phyloP scores from a whole-genome alignment of 1,140 invertebrate species.

The Aricia agestis region DNA sequence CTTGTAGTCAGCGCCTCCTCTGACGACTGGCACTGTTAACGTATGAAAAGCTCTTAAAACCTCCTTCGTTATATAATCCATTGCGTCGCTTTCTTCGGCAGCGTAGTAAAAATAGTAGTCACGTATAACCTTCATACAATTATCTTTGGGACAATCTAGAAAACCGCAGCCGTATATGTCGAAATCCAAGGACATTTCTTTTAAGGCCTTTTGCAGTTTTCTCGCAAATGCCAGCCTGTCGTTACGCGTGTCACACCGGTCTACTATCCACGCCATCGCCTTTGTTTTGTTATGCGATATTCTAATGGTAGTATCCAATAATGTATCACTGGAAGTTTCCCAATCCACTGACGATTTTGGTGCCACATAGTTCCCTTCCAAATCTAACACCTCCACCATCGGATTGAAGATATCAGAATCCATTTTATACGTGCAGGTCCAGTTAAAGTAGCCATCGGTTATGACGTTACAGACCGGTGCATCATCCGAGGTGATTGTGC shows the following conservation, averaged over 20 bases:
- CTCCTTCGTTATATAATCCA: conserved; percentile 81
- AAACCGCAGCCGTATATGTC: conserved; percentile 84
- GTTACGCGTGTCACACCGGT: conserved; percentile 76
- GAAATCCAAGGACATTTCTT: conserved; percentile 58
- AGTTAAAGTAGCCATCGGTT: conserved; percentile 76
- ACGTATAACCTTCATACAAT: conserved; percentile 63
- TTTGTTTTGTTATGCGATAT: conserved; percentile 58
- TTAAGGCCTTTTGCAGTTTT: conserved; percentile 77
- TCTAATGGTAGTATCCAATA: conserved; percentile 31
- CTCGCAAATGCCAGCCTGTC: conserved; percentile 75
- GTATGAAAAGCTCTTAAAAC: conserved; percentile 74
- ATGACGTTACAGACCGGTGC: conserved; percentile 45
- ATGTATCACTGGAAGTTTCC: conserved; percentile 27
- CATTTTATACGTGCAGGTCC: conserved; percentile 79
- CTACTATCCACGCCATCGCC: conserved; percentile 78
- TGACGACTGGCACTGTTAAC: conserved; percentile 75
- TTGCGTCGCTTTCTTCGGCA: conserved; percentile 78
- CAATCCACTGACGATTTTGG: conserved; percentile 41
- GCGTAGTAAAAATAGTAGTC: conserved; percentile 83
- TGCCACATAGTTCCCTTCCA: conserved; percentile 50
- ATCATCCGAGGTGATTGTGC: conserved; percentile 57
- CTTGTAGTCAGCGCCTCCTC: conserved; percentile 55
- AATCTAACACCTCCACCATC: conserved; percentile 63
- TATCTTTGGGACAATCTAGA: conserved; percentile 41
- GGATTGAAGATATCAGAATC: conserved; percentile 76